These are phyloP conservation scores for Chamaea fasciata DNA, from an alignment of 2,113 vertebrate genomes.

Conservation along the genomic window DNA sequence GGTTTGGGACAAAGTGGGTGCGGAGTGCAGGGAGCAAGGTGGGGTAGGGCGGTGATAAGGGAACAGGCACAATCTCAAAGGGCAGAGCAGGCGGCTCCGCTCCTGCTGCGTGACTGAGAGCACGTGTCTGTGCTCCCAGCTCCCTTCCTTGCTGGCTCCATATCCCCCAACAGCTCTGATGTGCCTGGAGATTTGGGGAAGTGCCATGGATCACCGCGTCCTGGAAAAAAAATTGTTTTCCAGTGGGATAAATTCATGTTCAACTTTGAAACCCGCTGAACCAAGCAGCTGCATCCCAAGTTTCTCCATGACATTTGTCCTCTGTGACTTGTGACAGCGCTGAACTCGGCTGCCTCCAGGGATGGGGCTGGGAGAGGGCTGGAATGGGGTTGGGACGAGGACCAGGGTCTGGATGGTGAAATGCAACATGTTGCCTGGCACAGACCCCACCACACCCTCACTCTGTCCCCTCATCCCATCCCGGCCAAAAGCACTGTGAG, in stretches of 20 bases:
- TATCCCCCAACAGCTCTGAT: rapidly evolving
- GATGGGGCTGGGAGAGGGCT: background rate
- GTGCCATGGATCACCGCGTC: background rate
- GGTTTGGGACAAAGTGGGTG: background rate
- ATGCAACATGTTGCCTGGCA: rapidly evolving
- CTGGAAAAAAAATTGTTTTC: background rate
- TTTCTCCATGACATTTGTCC: background rate
- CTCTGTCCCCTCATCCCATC: background rate
- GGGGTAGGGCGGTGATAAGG: background rate
- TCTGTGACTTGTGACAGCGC: rapidly evolving
- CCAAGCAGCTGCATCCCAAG: background rate
- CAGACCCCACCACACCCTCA: background rate
- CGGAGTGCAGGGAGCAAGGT: background rate
- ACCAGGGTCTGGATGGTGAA: background rate
- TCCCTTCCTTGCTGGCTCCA: background rate
- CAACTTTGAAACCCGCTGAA: rapidly evolving
- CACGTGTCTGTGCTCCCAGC: background rate
- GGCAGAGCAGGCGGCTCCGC: background rate
- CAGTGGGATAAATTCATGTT: background rate
- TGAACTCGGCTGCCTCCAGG: background rate
- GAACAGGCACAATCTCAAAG: background rate
- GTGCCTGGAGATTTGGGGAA: background rate
- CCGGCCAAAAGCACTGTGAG: background rate
- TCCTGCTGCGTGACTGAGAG: background rate
- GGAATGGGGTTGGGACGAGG: background rate